Evolutionary conservation across 37 sponge, comb jelly and placozoan species (phyloP).

Genomic region (Ephydatia muelleri): DNA sequence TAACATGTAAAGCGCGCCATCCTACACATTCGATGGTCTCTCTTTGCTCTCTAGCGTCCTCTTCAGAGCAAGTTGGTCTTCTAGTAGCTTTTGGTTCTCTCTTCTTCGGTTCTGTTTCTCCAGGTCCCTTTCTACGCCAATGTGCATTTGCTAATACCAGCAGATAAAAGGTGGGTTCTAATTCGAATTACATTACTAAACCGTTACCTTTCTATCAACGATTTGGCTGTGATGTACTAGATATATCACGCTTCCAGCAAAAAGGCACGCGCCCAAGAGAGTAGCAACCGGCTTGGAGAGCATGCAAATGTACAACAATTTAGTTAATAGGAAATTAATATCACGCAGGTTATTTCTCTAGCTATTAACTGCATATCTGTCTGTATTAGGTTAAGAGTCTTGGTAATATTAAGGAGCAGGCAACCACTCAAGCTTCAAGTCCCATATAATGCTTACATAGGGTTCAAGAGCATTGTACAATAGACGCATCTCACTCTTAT

Average conservation of each 20-base stretch:
- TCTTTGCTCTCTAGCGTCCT: constrained; percentile 51
- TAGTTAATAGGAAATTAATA: no score
- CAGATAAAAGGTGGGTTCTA: neutral
- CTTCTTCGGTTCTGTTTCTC: constrained; percentile 67
- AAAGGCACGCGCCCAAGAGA: constrained; percentile 15
- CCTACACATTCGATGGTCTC: neutral
- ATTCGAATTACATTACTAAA: neutral
- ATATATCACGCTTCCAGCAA: constrained; percentile 47
- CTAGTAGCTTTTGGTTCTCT: constrained; percentile 49
- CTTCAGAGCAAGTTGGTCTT: constrained; percentile 55
- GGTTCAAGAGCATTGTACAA: no score
- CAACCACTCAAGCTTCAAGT: no score
- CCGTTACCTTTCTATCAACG: constrained; percentile 63
- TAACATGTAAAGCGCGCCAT: neutral
- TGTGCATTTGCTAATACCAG: constrained; percentile 57
- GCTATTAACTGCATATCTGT: no score
- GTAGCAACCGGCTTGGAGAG: constrained; percentile 15
- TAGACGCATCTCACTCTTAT: no score
- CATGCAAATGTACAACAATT: neutral
- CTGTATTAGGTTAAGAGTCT: no score
- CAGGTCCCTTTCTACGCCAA: constrained; percentile 72
- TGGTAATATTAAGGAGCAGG: no score
- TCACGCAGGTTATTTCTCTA: no score
- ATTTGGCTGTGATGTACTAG: constrained; percentile 74
- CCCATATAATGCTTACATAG: no score